Evolutionary conservation across 2,888 invertebrate genomes (phyloP), one percentile per base, ranked within the genome.

Genomic region (Parnassius glacialis): DNA sequence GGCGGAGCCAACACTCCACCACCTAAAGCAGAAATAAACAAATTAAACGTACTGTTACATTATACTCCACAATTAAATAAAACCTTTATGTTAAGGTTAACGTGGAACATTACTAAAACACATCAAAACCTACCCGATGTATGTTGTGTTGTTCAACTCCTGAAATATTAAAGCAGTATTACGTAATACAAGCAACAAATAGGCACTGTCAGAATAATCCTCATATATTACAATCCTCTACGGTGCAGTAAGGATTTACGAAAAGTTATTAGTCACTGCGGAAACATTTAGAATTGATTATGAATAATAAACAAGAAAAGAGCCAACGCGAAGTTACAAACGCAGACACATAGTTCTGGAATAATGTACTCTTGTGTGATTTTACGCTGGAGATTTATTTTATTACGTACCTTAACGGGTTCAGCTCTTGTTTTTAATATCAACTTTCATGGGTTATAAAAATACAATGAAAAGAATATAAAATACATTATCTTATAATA

Each of bases 1-100:
- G 97, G 97, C 68, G 96, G 96, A 70, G 95, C 94, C 83, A 98
- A 92, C 65, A 98, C 96, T 71, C 97, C 97, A 64, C 96, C 96
- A 85, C 97, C 97, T 93, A 43, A 41, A 55, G 45, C n/a, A 52
- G 9, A 56, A 56, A 59, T 55, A 94, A 82, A 83, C 90, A 72
- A 20, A 54, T 57, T 53, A 47, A 52, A 57, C 41, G 52, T 41
- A 55, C 13, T 43, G 11, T 41, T 20, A n/a, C 25, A 47, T n/a
- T 12, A n/a, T 12, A 25, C 9, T 42, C n/a, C 1, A 48, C 10
- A 16, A 41, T 41, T 41, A 34, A 43, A 16, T 10, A 43, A 54
- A 43, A 42, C 16, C 3, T 20, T 5, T 42, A 13, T 47, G 10
- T 45, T 50, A 9, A 50, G 41, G 41, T 11, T 50, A 58, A 58